Evolutionary conservation across 2,113 vertebrate species (phyloP), one percentile per base, ranked within the genome.

Genomic region (Bombycilla garrulus): DNA sequence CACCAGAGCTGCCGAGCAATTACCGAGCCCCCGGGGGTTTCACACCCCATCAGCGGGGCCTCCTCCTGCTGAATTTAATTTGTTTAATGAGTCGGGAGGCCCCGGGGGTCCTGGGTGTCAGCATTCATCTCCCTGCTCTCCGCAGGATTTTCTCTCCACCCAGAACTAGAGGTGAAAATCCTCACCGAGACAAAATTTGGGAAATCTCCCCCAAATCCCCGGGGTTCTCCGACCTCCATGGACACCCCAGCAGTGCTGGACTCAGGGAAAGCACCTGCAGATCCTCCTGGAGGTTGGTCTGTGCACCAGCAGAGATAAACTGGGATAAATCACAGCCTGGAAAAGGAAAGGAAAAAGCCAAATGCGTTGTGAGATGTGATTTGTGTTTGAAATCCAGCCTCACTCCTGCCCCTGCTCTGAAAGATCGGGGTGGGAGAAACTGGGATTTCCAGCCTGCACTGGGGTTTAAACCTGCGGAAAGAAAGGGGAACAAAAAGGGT

Each of bases 41-140:
- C 95, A 88, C 89, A 81, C 67, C 92, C 84, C 45, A 28, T 77
- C 95, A 76, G 71, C 60, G 71, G 86, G 78, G 84, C 88, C 92
- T 82, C 92, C 88, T 66, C 13, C 28, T 26, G 89, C 90, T 42
- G 12, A 90, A 24, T 15, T 95, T 93, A 50, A 96, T 97, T 96
- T 56, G 48, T 66, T 92, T 95, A 88, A 96, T 94, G 81, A 93
- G 70, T 66, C 13, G 19, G 40, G 84, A 96, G 79, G 78, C 90
- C 91, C 70, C 4, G 76, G 77, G 88, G 26, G 11, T 57, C 65
- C 51, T 24, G 3, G 25, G 11, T 86, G 78, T 71, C 54, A 45
- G 94, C 40, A 60, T 67, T 50, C 20, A 6, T n/a, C 80, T 80
- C 73, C 71, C 38, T 7, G 31, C 44, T 35, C 82, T 81, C 81